Evolutionary conservation across 2,113 vertebrate species (phyloP), one percentile per base, ranked within the genome.

Genomic region (Sinocyclocheilus maitianheensis): DNA sequence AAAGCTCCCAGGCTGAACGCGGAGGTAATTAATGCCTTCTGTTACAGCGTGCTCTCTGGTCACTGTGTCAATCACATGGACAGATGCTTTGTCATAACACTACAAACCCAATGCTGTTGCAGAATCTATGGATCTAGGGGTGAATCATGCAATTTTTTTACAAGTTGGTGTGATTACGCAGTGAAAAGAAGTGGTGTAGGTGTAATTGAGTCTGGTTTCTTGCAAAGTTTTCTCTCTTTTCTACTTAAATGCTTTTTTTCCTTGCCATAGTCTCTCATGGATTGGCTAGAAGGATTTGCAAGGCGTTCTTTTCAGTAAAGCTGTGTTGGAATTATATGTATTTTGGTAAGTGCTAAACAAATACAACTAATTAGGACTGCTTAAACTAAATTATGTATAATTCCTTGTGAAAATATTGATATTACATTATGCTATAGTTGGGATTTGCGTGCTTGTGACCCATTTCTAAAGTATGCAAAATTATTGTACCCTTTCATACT

Each of bases 1-100:
- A 77, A 55, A 55, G 82, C 86, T 72, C 77, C 30, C 48, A 63
- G 81, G 60, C 72, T 48, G 85, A 67, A 58, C 51, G n/a, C 53
- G n/a, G 63, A 12, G 14, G 85, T 88, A 77, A 89, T 84, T 89
- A 86, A 89, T 89, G 84, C 26, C 20, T 5, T 53, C 62, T 67
- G 81, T 69, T 37, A 53, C 74, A 62, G 80, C 37, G 9, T 81
- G 78, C 86, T 65, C 37, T 9, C 65, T 18, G 65, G 71, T 76
- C 72, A 60, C 77, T 65, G 55, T 74, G 87, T 88, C 89, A 88
- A 74, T 88, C 87, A 88, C 53, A 37, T 26, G 2, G 85, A 77
- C 83, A 72, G 85, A 74, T 76, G 37, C 62, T 77, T 67, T 76
- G 58, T 84, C 69, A 84, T 83, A 79, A 82, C 75, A 18, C 63